Evolutionary conservation across 2,113 vertebrate species (phyloP), one percentile per base, ranked within the genome.

Genomic region (Heterochromis multidens): DNA sequence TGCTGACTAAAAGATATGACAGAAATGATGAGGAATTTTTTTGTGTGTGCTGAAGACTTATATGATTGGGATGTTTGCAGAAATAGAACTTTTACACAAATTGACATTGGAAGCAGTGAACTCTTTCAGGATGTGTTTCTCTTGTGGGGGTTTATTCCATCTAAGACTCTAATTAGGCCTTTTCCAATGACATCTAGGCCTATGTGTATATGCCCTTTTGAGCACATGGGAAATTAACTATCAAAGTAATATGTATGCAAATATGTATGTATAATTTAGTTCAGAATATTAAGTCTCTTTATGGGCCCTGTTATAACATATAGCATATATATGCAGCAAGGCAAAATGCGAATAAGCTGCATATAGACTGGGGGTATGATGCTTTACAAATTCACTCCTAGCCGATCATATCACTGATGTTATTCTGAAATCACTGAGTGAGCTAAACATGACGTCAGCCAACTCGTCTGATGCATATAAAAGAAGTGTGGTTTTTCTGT

Each of bases 211-310:
- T 92, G 93, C 92, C 86, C 87, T 86, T n/a, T 77, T 14, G n/a
- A 83, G 86, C 84, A 87, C 91, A 87, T 80, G 82, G 82, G 87
- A 94, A 95, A 95, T 95, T 93, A 94, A 63, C 93, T 87, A 88
- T 82, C 82, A 83, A 72, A 83, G 90, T 89, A 88, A 94, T 58
- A n/a, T 6, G 6, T 60, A 19, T 19, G 16, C 40, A 61, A 79
- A 56, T 37, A 7, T 25, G 25, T 43, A 7, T 76, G 6, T 35
- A 14, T 23, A 25, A 5, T 19, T 54, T 6, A 27, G 14, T 62
- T 31, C 27, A 14, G 8, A 60, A 10, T n/a, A 31, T 33, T n/a
- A 78, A 27, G 6, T 27, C 17, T 11, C 23, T 61, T 35, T 33
- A 56, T 35, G 14, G 10, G 49, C 1, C 40, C 40, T 43, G 40